Conservation (phyloP, 2,113 vertebrate species). For the Anser brachyrhynchus region DNA sequence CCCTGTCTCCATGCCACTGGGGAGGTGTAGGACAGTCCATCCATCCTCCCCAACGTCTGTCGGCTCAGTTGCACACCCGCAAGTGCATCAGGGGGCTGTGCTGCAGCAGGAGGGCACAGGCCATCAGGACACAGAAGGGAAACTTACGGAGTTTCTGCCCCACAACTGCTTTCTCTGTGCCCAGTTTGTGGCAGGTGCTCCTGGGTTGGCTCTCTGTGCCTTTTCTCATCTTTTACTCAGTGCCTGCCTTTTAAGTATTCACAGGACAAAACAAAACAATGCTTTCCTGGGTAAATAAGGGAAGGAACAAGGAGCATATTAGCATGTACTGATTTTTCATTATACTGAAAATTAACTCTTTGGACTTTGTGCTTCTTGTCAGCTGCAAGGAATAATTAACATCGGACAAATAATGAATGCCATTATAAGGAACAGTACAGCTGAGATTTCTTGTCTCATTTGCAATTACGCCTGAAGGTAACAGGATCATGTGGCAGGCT, state of each 20-base stretch:
- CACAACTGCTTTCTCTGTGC: not conserved
- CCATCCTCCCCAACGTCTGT: too few relatives aligned
- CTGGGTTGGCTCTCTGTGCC: not conserved
- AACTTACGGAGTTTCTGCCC: not conserved
- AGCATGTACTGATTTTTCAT: slow-evolving; percentile 7
- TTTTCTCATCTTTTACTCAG: not conserved
- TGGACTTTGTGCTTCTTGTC: slow-evolving; percentile 16
- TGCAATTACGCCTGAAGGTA: slow-evolving; percentile 60
- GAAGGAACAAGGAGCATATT: not conserved
- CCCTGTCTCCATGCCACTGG: not conserved
- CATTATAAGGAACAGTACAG: slow-evolving; percentile 19
- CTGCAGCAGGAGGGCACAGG: not conserved
- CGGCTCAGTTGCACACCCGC: not conserved
- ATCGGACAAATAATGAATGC: not conserved
- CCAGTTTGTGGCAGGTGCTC: not conserved
- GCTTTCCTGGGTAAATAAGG: slow-evolving; percentile 15
- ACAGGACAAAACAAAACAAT: not conserved
- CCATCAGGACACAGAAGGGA: not conserved
- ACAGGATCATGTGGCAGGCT: not conserved
- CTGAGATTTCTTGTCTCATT: slow-evolving; percentile 63
- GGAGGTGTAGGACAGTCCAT: not conserved
- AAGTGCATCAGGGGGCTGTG: accelerated
- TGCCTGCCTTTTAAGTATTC: not conserved
- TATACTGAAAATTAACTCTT: slow-evolving; percentile 51
- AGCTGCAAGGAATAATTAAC: slow-evolving; percentile 52